Base-by-base conservation (phyloP, 2,797 vertebrate genomes). In the Spatula versicolor region DNA sequence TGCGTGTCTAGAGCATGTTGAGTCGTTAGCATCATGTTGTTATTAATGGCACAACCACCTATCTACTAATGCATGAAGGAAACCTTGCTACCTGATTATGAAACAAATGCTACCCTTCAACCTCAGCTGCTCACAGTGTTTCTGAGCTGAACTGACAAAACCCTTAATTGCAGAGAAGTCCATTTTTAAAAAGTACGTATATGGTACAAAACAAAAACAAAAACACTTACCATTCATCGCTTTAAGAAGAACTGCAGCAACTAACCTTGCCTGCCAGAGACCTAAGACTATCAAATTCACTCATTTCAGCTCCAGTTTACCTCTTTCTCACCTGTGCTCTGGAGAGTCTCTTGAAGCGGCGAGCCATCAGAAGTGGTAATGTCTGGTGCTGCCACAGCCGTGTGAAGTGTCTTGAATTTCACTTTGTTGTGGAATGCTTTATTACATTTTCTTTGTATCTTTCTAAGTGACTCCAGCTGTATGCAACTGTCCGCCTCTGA, bases 391-490 rank as follows among this genome's bases (percentile, higher is more conserved):
- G 77, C 73, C 74, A 75, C 0, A 31, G 95, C 19, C 3, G 76
- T 25, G n/a, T 45, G 79, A 93, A 92, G 69, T 2, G 93, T 55
- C 88, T 94, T 74, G 33, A 93, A 91, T 63, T 97, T 95, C 77
- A 91, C 80, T 46, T 91, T 95, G 76, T 92, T 92, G 75, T 93
- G 92, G 52, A 96, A 81, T 19, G 86, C 83, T 78, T 90, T 95
- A 88, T 92, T 90, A 68, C 68, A 96, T 69, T 92, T 96, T 82
- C 89, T 97, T 83, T 86, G 96, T 87, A 97, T 90, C 82, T 97
- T 90, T 87, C 84, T 60, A 54, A 83, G 76, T 0, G 83, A 86
- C 26, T 96, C 96, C 91, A 95, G 55, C 20, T 91, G 90, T 50
- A 84, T 22, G 33, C 88, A 89, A 59, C 75, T 95, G 80, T 93